phyloP scores from a whole-genome alignment of 2,113 vertebrate genomes.

The Mobula birostris region DNA sequence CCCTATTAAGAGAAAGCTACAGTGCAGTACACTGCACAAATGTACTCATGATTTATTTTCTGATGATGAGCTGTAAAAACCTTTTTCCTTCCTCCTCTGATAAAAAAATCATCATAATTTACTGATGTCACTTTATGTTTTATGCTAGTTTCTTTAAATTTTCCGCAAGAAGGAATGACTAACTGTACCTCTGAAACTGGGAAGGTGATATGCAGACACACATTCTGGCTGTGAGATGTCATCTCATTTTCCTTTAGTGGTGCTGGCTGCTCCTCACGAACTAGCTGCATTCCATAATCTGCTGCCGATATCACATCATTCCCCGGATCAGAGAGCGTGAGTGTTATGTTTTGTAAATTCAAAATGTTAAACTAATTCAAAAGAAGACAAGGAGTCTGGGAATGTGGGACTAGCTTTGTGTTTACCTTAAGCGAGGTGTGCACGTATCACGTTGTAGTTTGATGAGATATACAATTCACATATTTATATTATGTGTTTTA shows the following conservation, averaged over 20 bases:
- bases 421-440: no score
- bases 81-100: background rate
- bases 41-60: background rate
- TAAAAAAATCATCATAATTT: background rate
- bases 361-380: no score
- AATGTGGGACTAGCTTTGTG: no score
- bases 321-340: background rate
- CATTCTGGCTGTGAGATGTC: background rate
- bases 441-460: no score
- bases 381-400: no score
- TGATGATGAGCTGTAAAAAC: background rate
- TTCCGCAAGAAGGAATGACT: conserved; percentile 3
- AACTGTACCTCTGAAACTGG: background rate
- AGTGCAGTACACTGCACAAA: background rate
- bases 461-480: no score
- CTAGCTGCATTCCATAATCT: background rate
- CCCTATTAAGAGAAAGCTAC: background rate
- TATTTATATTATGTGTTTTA: no score
- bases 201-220: background rate
- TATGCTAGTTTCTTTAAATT: background rate
- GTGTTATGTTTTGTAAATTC: no score
- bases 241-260: background rate
- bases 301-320: background rate
- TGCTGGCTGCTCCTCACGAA: background rate
- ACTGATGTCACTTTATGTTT: background rate